These are phyloP conservation scores for Ametastegia equiseti DNA, from an alignment of 2,888 invertebrate species.

Conservation along the genomic window DNA sequence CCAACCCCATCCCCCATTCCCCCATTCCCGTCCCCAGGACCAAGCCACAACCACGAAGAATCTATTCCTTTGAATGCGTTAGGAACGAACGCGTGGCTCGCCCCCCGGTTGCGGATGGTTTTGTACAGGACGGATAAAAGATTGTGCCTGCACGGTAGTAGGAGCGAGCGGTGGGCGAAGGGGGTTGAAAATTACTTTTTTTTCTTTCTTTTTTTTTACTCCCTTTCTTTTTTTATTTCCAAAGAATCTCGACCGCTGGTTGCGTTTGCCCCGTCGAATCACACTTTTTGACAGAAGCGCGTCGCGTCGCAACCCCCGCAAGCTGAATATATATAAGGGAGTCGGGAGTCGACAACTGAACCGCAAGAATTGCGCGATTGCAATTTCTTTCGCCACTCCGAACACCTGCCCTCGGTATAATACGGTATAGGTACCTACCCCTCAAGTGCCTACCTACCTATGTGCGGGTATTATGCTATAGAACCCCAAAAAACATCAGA, in stretches of 20 bases:
- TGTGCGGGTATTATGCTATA: no score
- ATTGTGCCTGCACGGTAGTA: conserved; percentile 29
- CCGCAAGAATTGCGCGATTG: background rate
- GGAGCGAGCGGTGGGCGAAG: conserved; percentile 2
- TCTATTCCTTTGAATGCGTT: conserved; percentile 61
- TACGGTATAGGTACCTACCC: background rate
- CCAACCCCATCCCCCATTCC: conserved; percentile 54
- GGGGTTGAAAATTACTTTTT: conserved; percentile 47
- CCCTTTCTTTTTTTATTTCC: background rate
- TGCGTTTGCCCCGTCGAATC: conserved; percentile 15
- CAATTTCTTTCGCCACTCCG: background rate
- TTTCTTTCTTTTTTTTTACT: background rate
- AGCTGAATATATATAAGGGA: background rate
- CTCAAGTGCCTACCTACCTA: no score
- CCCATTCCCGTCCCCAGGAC: conserved; percentile 54
- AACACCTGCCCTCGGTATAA: background rate
- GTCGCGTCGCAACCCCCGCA: background rate
- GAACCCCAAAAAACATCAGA: no score
- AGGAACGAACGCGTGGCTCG: conserved; percentile 34
- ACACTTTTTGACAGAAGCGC: conserved; percentile 30
- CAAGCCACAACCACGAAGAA: conserved; percentile 56
- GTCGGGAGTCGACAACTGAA: conserved; percentile 5
- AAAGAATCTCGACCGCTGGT: conserved; percentile 36
- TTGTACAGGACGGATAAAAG: conserved; percentile 47
- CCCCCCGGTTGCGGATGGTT: conserved; percentile 27